Evolutionary conservation across 2,797 vertebrate genomes (phyloP), one percentile per base, ranked within the genome.

Genomic region (Coccyzus lansbergi): DNA sequence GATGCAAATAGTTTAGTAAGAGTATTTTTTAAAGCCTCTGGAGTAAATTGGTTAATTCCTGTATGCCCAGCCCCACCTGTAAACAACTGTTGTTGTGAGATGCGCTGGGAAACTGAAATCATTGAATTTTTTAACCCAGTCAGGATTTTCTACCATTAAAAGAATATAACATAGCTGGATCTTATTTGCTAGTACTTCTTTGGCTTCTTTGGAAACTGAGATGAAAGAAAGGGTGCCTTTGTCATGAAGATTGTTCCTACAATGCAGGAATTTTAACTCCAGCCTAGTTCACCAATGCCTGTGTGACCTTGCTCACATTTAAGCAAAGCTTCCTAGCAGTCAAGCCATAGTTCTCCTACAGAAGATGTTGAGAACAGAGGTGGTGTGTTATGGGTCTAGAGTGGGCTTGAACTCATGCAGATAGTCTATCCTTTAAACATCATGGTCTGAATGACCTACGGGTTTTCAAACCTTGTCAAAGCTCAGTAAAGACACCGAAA

Each of bases 401-500:
- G 72, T 83, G 79, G 91, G 36, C 69, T 92, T 78, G 53, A 46
- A 38, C 62, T 93, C 92, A 71, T 44, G 63, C 62, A 83, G 85
- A 91, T 89, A 81, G 55, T 42, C 65, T 90, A 55, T 48, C 53
- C 58, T 96, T 96, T 95, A 93, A 96, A 93, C 49, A n/a, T 68
- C 18, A 1, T 20, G 46, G 38, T 91, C 82, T 94, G 80, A 87
- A 83, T 88, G 83, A 93, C 80, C 79, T 3, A 28, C 44, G 36
- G 42, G 29, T 49, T 96, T 96, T 94, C 84, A 94, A 83, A 91
- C 51, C 64, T 83, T 52, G 31, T 74, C 75, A 84, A 77, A 91
- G 83, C 64, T 94, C 72, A 86, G 83, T 40, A 75, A 51, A 81
- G 85, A 94, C 92, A 75, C 76, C 83, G 87, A 91, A 94, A 95